These are phyloP conservation scores for Lithobius niger DNA, from an alignment of 1,140 invertebrate genomes.

Conservation along the genomic window DNA sequence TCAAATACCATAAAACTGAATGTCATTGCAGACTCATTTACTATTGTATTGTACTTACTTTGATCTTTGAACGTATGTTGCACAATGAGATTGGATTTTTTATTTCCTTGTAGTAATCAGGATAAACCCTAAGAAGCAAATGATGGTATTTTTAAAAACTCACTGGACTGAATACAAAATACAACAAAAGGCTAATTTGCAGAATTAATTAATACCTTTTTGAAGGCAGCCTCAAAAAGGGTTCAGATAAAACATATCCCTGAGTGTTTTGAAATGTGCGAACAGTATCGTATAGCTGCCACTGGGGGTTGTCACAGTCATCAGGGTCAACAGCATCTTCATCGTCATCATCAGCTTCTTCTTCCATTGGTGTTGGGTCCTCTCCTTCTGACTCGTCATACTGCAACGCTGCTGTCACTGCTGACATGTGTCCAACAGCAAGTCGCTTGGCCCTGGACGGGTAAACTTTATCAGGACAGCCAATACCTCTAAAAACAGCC, in stretches of 20 bases:
- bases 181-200: constrained; percentile 2
- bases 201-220: constrained; percentile 33
- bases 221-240: constrained; percentile 84
- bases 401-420: constrained; percentile 43
- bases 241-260: constrained; percentile 63
- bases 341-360: constrained; percentile 45
- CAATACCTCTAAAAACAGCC: not conserved
- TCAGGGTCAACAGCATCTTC: constrained; percentile 32
- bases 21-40: too few relatives aligned
- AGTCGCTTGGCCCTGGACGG: constrained; percentile 35
- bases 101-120: constrained; percentile 97
- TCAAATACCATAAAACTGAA: too few relatives aligned
- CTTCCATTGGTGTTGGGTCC: constrained; percentile 31
- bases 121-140: constrained; percentile 45
- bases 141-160: constrained; percentile 34
- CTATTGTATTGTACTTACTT: constrained; percentile 44
- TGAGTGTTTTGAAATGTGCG: constrained; percentile 50
- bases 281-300: constrained; percentile 64
- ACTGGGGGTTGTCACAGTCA: constrained; percentile 50
- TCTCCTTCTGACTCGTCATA: constrained; percentile 44
- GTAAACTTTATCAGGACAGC: constrained; percentile 14
- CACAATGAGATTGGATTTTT: constrained; percentile 87
- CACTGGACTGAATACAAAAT: not conserved
- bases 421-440: constrained; percentile 36
- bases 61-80: constrained; percentile 83